These are phyloP conservation scores for Meles meles DNA, from an alignment of 2,113 vertebrate species.

Conservation along the genomic window DNA sequence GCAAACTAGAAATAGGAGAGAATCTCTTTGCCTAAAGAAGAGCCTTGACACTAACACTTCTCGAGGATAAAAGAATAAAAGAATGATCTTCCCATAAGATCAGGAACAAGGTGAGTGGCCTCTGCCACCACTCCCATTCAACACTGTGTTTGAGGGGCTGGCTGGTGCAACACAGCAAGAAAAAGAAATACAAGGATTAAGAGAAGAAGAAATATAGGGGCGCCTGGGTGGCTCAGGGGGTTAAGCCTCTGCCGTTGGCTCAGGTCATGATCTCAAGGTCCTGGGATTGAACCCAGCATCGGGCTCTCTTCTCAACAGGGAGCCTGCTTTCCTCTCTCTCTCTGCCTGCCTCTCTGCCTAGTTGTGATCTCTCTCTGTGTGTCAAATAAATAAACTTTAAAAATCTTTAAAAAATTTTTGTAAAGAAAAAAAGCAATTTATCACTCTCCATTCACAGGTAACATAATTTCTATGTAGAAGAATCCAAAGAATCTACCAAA, in stretches of 20 bases:
- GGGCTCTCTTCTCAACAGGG: too few relatives aligned
- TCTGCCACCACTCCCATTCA: neutral
- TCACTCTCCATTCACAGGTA: neutral
- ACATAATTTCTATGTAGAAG: neutral
- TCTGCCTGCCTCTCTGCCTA: too few relatives aligned
- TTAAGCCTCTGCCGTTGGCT: too few relatives aligned
- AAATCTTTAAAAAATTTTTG: too few relatives aligned
- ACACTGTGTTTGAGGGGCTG: neutral
- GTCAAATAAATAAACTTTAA: too few relatives aligned
- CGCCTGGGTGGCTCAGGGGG: too few relatives aligned
- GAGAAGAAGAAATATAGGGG: neutral
- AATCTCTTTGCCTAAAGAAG: neutral
- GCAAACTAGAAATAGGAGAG: neutral
- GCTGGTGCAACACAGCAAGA: neutral
- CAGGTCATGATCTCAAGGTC: too few relatives aligned
- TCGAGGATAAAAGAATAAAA: neutral
- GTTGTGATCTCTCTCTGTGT: too few relatives aligned
- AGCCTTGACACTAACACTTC: fast-evolving
- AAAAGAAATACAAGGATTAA: neutral
- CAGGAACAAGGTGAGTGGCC: neutral
- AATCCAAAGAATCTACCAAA: neutral
- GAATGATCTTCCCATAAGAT: neutral
- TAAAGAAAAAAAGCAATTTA: neutral
- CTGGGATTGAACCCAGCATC: too few relatives aligned
- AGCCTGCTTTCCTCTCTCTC: too few relatives aligned